These are phyloP conservation scores for Stegana nigrithorax DNA, from an alignment of 2,888 invertebrate species.

Conservation along the genomic window DNA sequence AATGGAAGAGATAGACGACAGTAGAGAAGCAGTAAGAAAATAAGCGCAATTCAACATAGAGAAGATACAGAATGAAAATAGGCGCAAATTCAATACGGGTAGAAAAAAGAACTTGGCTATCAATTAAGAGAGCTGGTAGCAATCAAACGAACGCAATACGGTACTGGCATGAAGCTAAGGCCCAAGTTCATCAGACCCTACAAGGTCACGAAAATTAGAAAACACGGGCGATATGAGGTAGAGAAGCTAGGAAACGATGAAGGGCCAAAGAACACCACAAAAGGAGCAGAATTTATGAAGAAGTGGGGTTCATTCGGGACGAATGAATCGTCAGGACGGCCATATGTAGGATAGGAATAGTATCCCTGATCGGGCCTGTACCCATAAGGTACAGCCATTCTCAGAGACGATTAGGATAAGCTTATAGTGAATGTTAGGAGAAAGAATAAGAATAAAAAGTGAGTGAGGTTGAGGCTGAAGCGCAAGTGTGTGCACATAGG, in stretches of 20 bases:
- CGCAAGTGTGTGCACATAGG: too few relatives aligned
- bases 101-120: conserved; percentile 5
- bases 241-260: conserved; percentile 20
- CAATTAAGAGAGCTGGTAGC: conserved; percentile 22
- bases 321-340: conserved; percentile 8
- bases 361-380: too few relatives aligned
- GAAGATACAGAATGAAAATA: conserved; percentile 22
- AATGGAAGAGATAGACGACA: too few relatives aligned
- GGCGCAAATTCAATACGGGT: not conserved
- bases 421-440: too few relatives aligned
- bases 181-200: conserved; percentile 26
- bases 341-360: conserved; percentile 8
- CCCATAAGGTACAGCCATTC: too few relatives aligned
- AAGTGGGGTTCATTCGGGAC: not conserved
- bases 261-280: not conserved
- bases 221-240: conserved; percentile 27
- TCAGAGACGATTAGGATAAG: too few relatives aligned
- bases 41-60: too few relatives aligned
- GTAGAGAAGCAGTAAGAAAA: too few relatives aligned
- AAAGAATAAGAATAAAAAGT: too few relatives aligned
- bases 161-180: conserved; percentile 21
- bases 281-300: conserved; percentile 4
- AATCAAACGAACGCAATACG: conserved; percentile 29
- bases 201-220: not conserved
- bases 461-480: too few relatives aligned